Conservation (phyloP, 2,888 invertebrate genomes). For the Lamellibrachia columna region DNA sequence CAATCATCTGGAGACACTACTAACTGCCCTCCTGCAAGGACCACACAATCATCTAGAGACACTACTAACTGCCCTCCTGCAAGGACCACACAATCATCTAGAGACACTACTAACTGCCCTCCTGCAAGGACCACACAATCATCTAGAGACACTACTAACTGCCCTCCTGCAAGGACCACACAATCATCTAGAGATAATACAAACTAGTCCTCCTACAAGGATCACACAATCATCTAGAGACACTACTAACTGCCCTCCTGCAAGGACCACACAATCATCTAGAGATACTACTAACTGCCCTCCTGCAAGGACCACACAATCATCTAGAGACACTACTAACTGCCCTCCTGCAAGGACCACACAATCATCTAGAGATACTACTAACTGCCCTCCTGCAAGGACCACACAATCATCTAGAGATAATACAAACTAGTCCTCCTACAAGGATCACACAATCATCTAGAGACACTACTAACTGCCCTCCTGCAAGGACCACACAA, state of each 20-base stretch:
- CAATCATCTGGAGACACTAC: neutral
- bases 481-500: no score
- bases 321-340: constrained; percentile 48
- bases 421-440: constrained; percentile 61
- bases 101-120: neutral
- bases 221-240: no score
- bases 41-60: no score
- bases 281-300: neutral
- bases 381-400: no score
- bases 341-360: constrained; percentile 52
- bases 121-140: no score
- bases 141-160: constrained; percentile 50
- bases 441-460: neutral
- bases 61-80: constrained; percentile 63
- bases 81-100: neutral
- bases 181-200: constrained; percentile 42
- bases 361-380: neutral
- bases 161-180: constrained; percentile 50
- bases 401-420: no score
- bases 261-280: neutral
- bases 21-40: no score
- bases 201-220: constrained; percentile 57
- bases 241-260: constrained; percentile 63
- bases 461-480: neutral
- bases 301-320: no score